Conservation (phyloP, 2,797 vertebrate species). For the Enteromius trimaculatus region DNA sequence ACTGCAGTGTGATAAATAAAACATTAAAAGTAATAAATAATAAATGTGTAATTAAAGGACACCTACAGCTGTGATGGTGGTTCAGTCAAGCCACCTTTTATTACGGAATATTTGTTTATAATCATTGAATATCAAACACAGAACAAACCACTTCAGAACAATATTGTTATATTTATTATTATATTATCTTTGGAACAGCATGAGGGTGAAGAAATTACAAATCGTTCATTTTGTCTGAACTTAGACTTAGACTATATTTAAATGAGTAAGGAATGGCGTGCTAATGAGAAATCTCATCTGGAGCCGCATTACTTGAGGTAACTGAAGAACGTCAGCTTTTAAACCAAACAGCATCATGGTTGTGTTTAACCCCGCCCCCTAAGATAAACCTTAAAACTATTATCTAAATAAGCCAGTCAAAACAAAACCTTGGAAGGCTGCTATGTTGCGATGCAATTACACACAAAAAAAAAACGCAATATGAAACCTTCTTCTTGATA, state of each 20-base stretch:
- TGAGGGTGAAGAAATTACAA: background rate
- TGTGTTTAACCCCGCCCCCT: background rate
- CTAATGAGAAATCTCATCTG: background rate
- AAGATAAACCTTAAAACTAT: slow-evolving; percentile 1
- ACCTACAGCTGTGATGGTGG: background rate
- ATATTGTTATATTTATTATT: too few species aligned
- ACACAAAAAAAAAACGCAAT: background rate
- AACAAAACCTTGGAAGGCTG: background rate
- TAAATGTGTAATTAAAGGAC: background rate
- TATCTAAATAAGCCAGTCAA: background rate
- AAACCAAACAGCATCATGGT: slow-evolving; percentile 30
- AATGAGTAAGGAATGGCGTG: background rate
- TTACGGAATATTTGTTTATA: background rate
- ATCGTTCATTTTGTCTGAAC: background rate
- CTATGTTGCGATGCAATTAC: slow-evolving; percentile 9
- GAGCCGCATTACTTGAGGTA: slow-evolving; percentile 18
- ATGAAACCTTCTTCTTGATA: slow-evolving; percentile 52
- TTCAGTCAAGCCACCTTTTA: background rate
- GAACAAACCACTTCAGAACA: background rate
- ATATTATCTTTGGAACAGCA: background rate
- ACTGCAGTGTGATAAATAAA: background rate
- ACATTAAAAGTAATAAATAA: background rate
- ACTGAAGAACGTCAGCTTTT: slow-evolving; percentile 39
- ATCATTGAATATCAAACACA: background rate
- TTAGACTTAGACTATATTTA: background rate